Conservation (phyloP, 1,140 invertebrate species). For the Neodiprion lecontei region DNA sequence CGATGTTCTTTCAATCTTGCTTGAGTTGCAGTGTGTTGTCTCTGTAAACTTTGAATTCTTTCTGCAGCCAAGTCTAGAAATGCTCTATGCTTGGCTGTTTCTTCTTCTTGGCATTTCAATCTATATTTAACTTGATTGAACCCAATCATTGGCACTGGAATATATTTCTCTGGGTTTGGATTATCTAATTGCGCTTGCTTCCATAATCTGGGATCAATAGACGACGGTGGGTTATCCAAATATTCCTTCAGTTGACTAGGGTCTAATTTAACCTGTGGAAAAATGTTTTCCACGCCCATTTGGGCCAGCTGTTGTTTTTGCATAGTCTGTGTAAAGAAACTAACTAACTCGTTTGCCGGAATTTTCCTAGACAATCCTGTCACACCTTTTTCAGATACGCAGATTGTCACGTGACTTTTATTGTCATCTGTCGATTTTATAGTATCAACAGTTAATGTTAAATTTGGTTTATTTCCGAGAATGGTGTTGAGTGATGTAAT, state of each 20-base stretch:
- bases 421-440: slow-evolving; percentile 77
- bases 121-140: slow-evolving; percentile 85
- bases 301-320: slow-evolving; percentile 74
- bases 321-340: slow-evolving; percentile 72
- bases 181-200: slow-evolving; percentile 93
- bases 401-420: slow-evolving; percentile 81
- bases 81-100: slow-evolving; percentile 78
- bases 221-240: slow-evolving; percentile 85
- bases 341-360: slow-evolving; percentile 74
- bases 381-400: slow-evolving; percentile 78
- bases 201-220: slow-evolving; percentile 82
- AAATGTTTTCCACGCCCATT: slow-evolving; percentile 70
- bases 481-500: slow-evolving; percentile 72
- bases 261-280: slow-evolving; percentile 71
- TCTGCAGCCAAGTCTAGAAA: slow-evolving; percentile 79
- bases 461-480: slow-evolving; percentile 84
- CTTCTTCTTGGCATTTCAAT: slow-evolving; percentile 81
- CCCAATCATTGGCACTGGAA: slow-evolving; percentile 92
- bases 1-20: slow-evolving; percentile 79
- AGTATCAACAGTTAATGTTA: slow-evolving; percentile 78
- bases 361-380: slow-evolving; percentile 74
- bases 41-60: slow-evolving; percentile 78
- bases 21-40: slow-evolving; percentile 73
- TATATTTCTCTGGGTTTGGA: slow-evolving; percentile 86
- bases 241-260: slow-evolving; percentile 86